Evolutionary conservation across 1,140 invertebrate species (phyloP), one percentile per base, ranked within the genome.

Genomic region (Trachelipus rathkii): DNA sequence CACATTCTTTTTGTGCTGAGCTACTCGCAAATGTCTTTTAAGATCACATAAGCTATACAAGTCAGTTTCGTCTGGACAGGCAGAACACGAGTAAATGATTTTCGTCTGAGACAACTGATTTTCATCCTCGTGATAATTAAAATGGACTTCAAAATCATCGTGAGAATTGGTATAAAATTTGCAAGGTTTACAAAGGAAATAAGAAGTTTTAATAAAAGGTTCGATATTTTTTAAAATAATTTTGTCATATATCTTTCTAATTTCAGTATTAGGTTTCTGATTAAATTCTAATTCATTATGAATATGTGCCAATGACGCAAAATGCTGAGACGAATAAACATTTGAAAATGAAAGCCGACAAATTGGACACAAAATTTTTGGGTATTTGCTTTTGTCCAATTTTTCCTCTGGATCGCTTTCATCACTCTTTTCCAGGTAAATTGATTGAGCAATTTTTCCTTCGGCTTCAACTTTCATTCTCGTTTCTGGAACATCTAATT

Each of bases 241-340:
- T 10, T 75, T 33, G 60, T 75, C 43, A 23, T 75, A 67, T 44
- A 68, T 67, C n/a, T 68, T 23, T 13, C 10, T 44, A 19, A 33
- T 68, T 10, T 53, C 60, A 8, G 43, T 15, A 46, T 72, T 45
- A 4, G 46, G 46, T 24, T 45, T 24, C 6, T 19, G 8, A n/a
- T 68, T 75, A 53, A 68, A 75, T 67, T 75, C 73, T 3, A 75
- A 66, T 66, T 75, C 73, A 33, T 75, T 75, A 53, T 75, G 73
- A n/a, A 75, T 75, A 66, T 75, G 73, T 19, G 73, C 73, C 15
- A 75, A 44, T 0, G 73, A 75, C 19, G 73, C 73, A 21, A 75
- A 75, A 66, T 75, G 73, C 8, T 75, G 46, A 8, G 73, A 33
- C 6, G 45, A 67, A 24, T 75, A 75, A 11, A 33, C 73, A 6